Conservation (phyloP, 2,888 invertebrate genomes). For the Cremastobaeus sp. region DNA sequence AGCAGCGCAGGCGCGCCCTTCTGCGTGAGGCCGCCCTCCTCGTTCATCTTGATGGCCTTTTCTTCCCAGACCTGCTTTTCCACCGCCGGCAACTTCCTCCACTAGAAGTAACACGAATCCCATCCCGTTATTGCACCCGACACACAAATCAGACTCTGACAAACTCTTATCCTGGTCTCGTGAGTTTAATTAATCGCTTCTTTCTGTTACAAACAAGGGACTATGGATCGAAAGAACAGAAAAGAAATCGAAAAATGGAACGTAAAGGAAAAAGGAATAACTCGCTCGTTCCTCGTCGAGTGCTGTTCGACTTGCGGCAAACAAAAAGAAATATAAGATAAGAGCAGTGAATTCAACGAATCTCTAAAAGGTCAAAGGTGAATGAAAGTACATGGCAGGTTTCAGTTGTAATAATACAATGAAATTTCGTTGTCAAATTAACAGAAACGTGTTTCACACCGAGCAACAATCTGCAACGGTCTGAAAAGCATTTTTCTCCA, state of each 20-base stretch:
- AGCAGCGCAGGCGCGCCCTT: constrained; percentile 71
- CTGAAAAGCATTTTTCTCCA: too few species aligned
- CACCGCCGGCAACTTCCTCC: constrained; percentile 92
- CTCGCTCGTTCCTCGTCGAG: neutral
- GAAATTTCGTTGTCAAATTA: too few species aligned
- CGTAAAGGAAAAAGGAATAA: constrained; percentile 1
- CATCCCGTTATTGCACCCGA: constrained; percentile 18
- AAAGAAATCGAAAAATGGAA: constrained; percentile 6
- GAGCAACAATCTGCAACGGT: too few species aligned
- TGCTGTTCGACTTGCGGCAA: constrained; percentile 8
- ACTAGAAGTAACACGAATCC: constrained; percentile 80
- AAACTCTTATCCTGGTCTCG: constrained; percentile 5
- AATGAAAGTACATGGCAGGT: too few species aligned
- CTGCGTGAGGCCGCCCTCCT: constrained; percentile 85
- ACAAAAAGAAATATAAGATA: constrained; percentile 16
- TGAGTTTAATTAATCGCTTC: constrained; percentile 1
- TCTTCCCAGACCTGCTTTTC: constrained; percentile 98
- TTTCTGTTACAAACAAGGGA: constrained; percentile 12
- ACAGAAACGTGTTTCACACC: too few species aligned
- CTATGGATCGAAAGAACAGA: constrained; percentile 10
- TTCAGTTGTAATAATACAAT: too few species aligned
- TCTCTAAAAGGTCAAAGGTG: neutral
- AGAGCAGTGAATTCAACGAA: constrained; percentile 9
- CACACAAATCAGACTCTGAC: neutral
- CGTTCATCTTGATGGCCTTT: constrained; percentile 91